Evolutionary conservation across 2,888 invertebrate species (phyloP).

Genomic region (Apamea sordens): DNA sequence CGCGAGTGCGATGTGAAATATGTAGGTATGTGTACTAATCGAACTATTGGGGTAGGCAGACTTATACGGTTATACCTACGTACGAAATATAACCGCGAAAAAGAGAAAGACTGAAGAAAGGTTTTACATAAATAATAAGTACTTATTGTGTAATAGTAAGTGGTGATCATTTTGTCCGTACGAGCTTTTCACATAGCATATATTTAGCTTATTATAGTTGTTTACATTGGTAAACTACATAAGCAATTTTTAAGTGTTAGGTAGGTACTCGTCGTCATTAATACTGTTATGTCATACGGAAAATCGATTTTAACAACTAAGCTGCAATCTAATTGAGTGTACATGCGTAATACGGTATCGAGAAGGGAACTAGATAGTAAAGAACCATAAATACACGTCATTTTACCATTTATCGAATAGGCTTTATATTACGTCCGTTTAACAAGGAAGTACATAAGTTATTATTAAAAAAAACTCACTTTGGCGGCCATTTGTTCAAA

Average conservation of each 20-base stretch:
- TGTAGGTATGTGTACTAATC: conserved; percentile 2
- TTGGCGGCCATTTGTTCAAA: conserved; percentile 29
- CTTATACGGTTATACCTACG: not conserved
- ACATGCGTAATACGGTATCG: conserved; percentile 11
- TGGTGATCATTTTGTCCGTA: conserved; percentile 1
- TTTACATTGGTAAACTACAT: not conserved
- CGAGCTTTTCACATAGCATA: not conserved
- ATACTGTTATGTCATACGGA: conserved; percentile 3
- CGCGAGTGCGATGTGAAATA: not conserved
- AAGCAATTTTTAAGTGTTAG: not conserved
- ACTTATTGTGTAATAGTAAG: not conserved
- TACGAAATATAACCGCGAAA: conserved; percentile 10
- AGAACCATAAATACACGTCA: conserved; percentile 7
- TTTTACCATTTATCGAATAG: conserved; percentile 5
- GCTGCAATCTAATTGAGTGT: conserved; percentile 3
- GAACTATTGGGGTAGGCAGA: not conserved
- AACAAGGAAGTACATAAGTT: conserved; percentile 33
- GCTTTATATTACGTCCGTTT: conserved; percentile 37
- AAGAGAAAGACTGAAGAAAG: not conserved
- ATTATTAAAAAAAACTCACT: conserved; percentile 17
- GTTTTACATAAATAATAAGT: not conserved
- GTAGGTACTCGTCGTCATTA: not conserved
- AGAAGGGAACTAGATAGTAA: conserved; percentile 18
- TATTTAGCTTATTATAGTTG: not conserved
- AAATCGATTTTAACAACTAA: conserved; percentile 35